Evolutionary conservation across 2,888 invertebrate species (phyloP).

Genomic region (Synanthedon formicaeformis): DNA sequence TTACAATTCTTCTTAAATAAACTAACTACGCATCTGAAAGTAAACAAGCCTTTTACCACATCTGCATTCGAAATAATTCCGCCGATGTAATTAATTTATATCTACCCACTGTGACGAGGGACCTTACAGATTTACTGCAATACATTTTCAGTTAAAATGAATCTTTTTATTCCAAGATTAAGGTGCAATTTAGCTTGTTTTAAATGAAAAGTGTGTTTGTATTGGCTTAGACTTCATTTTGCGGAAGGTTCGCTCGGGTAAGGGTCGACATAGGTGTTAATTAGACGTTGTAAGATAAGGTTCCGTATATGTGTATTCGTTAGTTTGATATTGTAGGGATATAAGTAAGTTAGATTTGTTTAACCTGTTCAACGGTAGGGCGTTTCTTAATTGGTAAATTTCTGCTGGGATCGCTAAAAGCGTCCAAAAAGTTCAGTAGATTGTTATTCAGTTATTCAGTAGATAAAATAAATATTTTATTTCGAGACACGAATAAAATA

Average conservation of each 20-base stretch:
- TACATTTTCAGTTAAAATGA: neutral
- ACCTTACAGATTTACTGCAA: neutral
- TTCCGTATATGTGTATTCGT: constrained; percentile 12
- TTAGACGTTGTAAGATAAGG: constrained; percentile 21
- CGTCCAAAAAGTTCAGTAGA: too few relatives aligned
- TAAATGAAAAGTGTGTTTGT: neutral
- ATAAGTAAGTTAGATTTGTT: neutral
- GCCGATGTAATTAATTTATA: constrained; percentile 20
- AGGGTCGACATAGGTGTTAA: constrained; percentile 25
- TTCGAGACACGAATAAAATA: too few relatives aligned
- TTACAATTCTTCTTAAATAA: too few relatives aligned
- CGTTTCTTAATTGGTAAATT: neutral
- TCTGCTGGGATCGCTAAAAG: neutral
- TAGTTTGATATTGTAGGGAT: constrained; percentile 16
- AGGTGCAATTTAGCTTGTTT: neutral
- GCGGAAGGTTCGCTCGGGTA: constrained; percentile 1
- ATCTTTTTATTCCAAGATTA: neutral
- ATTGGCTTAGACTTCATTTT: constrained; percentile 5
- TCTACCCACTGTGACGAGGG: constrained; percentile 19
- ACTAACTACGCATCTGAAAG: too few relatives aligned
- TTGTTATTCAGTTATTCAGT: too few relatives aligned
- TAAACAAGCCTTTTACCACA: neutral
- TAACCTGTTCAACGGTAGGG: neutral
- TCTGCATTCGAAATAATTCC: neutral
- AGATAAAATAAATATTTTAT: too few relatives aligned